phyloP scores from a whole-genome alignment of 2,113 vertebrate species.

The Poeciliopsis prolifica region DNA sequence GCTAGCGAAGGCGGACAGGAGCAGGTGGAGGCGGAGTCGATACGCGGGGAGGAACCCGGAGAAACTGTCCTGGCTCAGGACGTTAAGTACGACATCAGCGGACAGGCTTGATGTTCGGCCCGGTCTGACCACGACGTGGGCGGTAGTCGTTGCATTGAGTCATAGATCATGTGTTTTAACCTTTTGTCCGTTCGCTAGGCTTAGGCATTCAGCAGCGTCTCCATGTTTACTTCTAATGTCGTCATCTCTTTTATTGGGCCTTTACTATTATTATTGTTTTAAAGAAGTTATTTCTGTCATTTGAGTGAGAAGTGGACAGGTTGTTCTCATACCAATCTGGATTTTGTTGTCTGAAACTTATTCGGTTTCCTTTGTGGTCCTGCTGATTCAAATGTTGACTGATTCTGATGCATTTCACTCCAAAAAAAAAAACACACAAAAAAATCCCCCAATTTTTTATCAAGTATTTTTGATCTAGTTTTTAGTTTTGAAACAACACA shows the following conservation, averaged over 20 bases:
- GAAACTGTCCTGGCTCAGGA: constrained; percentile 40
- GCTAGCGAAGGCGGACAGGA: constrained; percentile 6
- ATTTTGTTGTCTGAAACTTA: neutral
- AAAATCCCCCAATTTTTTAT: too few relatives aligned
- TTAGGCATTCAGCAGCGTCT: constrained; percentile 35
- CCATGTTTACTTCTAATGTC: constrained; percentile 33
- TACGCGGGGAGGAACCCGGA: neutral
- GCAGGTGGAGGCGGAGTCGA: neutral
- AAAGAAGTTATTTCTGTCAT: constrained; percentile 21
- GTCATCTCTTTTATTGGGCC: constrained; percentile 37
- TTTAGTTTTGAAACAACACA: too few relatives aligned
- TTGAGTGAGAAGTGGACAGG: constrained; percentile 25
- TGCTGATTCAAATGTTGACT: neutral
- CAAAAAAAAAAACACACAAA: too few relatives aligned
- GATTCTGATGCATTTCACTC: too few relatives aligned
- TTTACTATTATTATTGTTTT: constrained; percentile 10
- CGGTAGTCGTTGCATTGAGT: constrained; percentile 42
- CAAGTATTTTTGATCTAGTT: too few relatives aligned
- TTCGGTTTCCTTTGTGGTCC: neutral
- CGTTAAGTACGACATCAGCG: constrained; percentile 22
- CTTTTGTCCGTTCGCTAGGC: constrained; percentile 40
- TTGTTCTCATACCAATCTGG: constrained; percentile 17
- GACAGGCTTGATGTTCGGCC: constrained; percentile 38
- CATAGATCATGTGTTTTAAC: constrained; percentile 52
- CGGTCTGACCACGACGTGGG: constrained; percentile 40